Conservation (phyloP, 2,113 vertebrate species). For the Thermophis baileyi region DNA sequence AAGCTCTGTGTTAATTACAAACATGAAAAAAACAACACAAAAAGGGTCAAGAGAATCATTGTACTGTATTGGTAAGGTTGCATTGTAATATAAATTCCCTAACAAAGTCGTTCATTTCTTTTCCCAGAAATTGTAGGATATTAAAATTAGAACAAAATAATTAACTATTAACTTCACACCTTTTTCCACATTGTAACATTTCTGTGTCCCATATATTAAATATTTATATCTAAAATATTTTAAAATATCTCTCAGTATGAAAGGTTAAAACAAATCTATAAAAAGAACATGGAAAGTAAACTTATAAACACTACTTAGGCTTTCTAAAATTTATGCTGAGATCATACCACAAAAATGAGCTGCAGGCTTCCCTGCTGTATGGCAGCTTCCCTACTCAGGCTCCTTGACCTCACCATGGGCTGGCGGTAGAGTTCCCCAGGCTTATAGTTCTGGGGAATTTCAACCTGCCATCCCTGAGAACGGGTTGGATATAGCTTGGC, state of each 20-base stretch:
- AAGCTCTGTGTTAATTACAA: slow-evolving; percentile 7
- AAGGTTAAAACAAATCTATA: slow-evolving; percentile 62
- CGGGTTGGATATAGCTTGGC: too few relatives aligned
- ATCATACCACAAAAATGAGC: slow-evolving; percentile 60
- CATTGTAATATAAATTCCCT: slow-evolving; percentile 43
- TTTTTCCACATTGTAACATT: slow-evolving; percentile 52
- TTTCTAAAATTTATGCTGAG: slow-evolving; percentile 68
- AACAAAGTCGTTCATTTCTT: slow-evolving; percentile 42
- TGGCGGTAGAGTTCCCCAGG: too few relatives aligned
- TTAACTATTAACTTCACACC: slow-evolving; percentile 48
- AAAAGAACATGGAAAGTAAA: slow-evolving; percentile 70
- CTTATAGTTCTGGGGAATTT: too few relatives aligned
- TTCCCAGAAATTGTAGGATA: slow-evolving; percentile 52
- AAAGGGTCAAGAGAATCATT: slow-evolving; percentile 30
- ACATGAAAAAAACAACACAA: not conserved
- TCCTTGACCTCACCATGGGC: too few relatives aligned
- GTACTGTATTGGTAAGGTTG: slow-evolving; percentile 38
- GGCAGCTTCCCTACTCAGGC: too few relatives aligned
- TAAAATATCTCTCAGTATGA: slow-evolving; percentile 61
- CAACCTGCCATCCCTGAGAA: too few relatives aligned
- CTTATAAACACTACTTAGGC: slow-evolving; percentile 62
- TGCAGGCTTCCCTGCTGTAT: not conserved
- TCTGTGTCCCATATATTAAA: slow-evolving; percentile 54
- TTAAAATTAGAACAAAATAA: slow-evolving; percentile 54
- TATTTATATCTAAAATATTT: slow-evolving; percentile 46